phyloP scores from a whole-genome alignment of 2,113 vertebrate genomes.

The Haemorhous mexicanus region DNA sequence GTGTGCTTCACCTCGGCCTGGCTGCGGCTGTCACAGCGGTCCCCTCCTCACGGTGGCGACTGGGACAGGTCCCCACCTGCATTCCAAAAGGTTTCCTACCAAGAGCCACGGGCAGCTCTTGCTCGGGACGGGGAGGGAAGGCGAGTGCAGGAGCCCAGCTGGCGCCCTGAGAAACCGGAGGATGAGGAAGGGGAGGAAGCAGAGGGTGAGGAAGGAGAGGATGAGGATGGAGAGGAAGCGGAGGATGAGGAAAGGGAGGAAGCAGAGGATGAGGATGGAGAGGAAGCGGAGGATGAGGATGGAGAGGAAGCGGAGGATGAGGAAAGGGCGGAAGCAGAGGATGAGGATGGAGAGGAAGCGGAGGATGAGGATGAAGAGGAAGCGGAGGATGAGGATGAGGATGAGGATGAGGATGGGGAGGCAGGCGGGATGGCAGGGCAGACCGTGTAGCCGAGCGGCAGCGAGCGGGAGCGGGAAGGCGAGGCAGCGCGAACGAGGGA shows the following conservation, averaged over 20 bases:
- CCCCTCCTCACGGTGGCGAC: fast-evolving
- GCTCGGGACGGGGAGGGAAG: fast-evolving
- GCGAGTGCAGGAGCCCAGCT: fast-evolving
- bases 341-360: background rate
- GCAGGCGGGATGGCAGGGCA: background rate
- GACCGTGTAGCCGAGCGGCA: background rate
- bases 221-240: fast-evolving
- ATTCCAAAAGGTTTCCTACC: background rate
- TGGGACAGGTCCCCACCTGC: fast-evolving
- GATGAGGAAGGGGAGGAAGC: background rate
- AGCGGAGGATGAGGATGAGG: background rate
- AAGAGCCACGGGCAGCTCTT: fast-evolving
- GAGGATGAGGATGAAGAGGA: background rate
- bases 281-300: background rate
- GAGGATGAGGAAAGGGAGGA: background rate
- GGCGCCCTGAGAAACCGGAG: background rate
- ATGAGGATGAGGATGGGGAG: background rate
- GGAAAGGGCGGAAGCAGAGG: fast-evolving
- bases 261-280: fast-evolving
- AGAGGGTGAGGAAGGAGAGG: no score
- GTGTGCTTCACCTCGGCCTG: fast-evolving
- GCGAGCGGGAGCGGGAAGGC: conserved; percentile 30
- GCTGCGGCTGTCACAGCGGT: fast-evolving
- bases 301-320: background rate
- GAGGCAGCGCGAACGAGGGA: background rate